Evolutionary conservation across 2,113 vertebrate species (phyloP).

Genomic region (Nettapus auritus): DNA sequence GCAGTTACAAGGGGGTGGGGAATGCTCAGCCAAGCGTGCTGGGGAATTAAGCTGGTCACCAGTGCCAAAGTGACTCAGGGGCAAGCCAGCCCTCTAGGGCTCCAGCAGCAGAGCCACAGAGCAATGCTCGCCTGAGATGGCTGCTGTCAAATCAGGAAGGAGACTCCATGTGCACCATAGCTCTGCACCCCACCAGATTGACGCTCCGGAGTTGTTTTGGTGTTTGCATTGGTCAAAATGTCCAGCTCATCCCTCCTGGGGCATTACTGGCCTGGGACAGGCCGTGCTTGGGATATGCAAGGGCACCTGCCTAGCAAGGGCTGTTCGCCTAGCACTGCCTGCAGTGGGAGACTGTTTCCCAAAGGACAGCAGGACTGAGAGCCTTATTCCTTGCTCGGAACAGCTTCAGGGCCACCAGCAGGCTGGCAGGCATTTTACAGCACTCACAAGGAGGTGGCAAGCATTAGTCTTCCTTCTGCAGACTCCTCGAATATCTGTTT

Average conservation of each 20-base stretch:
- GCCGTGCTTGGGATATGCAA: too few species aligned
- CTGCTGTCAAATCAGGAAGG: background rate
- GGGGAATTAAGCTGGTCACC: slow-evolving; percentile 21
- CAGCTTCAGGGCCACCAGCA: background rate
- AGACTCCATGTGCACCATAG: accelerated
- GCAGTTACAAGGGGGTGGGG: slow-evolving; percentile 59
- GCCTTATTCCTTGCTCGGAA: background rate
- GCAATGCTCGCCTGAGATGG: accelerated
- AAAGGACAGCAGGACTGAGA: background rate
- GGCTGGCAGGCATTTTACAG: too few species aligned
- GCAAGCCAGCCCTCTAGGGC: background rate
- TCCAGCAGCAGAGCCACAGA: accelerated
- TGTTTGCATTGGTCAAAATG: accelerated
- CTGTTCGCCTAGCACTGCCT: too few species aligned
- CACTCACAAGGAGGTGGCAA: background rate
- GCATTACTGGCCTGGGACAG: accelerated
- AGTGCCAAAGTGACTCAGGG: background rate
- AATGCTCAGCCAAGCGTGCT: slow-evolving; percentile 50
- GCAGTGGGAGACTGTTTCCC: background rate
- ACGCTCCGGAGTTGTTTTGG: background rate
- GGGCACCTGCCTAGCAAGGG: too few species aligned
- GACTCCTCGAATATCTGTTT: background rate
- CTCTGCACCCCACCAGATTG: accelerated
- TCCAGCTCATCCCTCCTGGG: background rate
- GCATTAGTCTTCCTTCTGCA: too few species aligned